phyloP scores from a whole-genome alignment of 2,113 vertebrate species.

The Hyaena hyaena region DNA sequence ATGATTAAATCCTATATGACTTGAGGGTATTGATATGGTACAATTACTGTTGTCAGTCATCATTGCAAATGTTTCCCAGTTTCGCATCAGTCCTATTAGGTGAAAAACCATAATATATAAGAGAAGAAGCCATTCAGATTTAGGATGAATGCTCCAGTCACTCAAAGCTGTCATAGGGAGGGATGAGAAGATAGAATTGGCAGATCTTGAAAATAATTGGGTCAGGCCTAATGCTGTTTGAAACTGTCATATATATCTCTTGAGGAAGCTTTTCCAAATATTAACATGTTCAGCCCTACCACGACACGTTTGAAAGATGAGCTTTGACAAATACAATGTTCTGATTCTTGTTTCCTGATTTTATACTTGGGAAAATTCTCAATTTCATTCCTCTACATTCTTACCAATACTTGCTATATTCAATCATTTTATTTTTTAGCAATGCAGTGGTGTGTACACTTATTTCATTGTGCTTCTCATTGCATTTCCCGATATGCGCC shows the following conservation, averaged over 20 bases:
- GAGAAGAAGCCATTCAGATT: not conserved
- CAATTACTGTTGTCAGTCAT: not conserved
- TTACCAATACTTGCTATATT: not conserved
- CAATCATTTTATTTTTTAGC: not conserved
- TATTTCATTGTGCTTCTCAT: not conserved
- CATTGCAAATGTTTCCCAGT: not conserved
- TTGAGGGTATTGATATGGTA: not conserved
- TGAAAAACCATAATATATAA: not conserved
- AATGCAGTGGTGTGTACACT: not conserved
- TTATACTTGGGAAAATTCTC: not conserved
- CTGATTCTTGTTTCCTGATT: not conserved
- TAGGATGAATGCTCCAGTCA: conserved; percentile 3
- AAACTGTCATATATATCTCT: not conserved
- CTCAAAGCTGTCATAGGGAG: not conserved
- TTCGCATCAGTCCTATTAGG: not conserved
- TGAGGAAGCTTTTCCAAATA: not conserved
- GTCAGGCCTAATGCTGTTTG: not conserved
- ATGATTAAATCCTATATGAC: not conserved
- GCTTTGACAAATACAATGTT: not conserved
- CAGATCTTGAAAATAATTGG: not conserved
- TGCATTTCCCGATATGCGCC: not conserved
- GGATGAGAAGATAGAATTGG: not conserved
- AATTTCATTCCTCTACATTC: not conserved
- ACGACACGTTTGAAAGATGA: not conserved
- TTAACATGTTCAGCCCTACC: not conserved